Conservation (phyloP, 2,888 invertebrate species). For the Parasteatoda lunata region DNA sequence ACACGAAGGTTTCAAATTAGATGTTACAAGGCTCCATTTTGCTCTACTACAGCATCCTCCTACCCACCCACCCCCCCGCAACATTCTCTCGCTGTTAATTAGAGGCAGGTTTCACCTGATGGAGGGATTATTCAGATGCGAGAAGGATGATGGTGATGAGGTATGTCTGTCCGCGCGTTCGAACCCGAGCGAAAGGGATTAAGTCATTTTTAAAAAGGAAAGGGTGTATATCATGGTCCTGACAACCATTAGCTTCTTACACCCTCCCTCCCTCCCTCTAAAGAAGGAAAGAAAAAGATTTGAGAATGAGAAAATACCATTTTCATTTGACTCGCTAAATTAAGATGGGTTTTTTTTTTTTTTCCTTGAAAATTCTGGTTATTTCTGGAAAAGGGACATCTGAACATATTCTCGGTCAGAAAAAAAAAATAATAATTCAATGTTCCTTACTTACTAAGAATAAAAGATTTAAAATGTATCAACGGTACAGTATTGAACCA, state of each 20-base stretch:
- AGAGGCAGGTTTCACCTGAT: slow-evolving; percentile 59
- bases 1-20: slow-evolving; percentile 68
- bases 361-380: not conserved
- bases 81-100: slow-evolving; percentile 48
- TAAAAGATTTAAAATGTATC: no score
- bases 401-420: no score
- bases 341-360: not conserved
- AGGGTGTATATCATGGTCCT: slow-evolving; percentile 25
- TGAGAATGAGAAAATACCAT: not conserved
- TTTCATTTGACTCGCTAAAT: slow-evolving; percentile 7
- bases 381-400: no score
- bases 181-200: slow-evolving; percentile 43
- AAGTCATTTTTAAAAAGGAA: slow-evolving; percentile 45
- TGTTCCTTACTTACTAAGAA: no score
- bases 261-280: not conserved
- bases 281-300: not conserved
- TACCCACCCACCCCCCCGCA: slow-evolving; percentile 1
- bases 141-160: slow-evolving; percentile 20
- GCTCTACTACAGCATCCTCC: not conserved
- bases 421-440: no score
- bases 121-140: slow-evolving; percentile 44
- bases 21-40: slow-evolving; percentile 57
- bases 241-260: slow-evolving; percentile 53
- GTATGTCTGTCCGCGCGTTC: slow-evolving; percentile 31
- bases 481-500: no score